Conservation (phyloP, 2,797 vertebrate species). For the Cercopithecus hamlyni region DNA sequence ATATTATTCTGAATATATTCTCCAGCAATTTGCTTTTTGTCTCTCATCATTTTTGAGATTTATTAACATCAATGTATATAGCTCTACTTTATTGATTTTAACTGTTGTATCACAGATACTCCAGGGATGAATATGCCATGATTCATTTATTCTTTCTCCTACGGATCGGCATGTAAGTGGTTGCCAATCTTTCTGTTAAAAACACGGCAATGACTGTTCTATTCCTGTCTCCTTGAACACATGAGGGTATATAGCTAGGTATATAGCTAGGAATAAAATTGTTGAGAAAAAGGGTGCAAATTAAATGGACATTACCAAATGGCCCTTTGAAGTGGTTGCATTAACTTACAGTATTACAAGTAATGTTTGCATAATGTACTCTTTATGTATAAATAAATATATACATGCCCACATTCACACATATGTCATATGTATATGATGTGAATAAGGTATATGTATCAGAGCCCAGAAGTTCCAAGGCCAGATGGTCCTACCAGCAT, state of each 20-base stretch:
- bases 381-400: background rate
- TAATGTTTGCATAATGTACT: background rate
- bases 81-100: background rate
- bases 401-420: background rate
- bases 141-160: background rate
- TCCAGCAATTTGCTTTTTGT: background rate
- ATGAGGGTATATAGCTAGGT: too few relatives aligned
- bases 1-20: background rate
- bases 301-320: conserved; percentile 17
- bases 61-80: background rate
- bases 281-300: background rate
- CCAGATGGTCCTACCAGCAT: background rate
- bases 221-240: background rate
- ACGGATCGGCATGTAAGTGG: background rate
- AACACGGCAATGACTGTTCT: background rate
- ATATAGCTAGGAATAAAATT: background rate
- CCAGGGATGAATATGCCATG: background rate
- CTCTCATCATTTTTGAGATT: background rate
- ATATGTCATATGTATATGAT: background rate
- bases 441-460: background rate
- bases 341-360: background rate
- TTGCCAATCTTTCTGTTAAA: background rate
- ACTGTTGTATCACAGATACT: background rate
- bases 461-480: background rate
- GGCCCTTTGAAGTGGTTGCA: background rate